A percentile compares a stretch with the other conserved stretches of the same genome.
These are phyloP conservation scores for Autographa pulchrina DNA, from an alignment of 2,888 invertebrate genomes.

Conservation along the genomic window DNA sequence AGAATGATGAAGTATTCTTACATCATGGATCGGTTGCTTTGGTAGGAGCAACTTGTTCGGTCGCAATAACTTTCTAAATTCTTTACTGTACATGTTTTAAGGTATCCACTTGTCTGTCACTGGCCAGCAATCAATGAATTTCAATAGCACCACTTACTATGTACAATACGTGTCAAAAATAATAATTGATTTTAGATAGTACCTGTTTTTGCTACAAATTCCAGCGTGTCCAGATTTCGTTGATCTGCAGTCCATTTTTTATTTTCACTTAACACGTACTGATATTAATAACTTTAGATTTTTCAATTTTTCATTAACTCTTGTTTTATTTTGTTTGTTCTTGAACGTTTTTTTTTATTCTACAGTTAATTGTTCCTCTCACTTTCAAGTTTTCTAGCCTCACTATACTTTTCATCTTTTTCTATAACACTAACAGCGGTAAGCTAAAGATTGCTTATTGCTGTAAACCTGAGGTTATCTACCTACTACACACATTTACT, in stretches of 20 bases:
- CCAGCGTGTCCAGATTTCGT: constrained; percentile 14
- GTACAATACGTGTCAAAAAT: constrained; percentile 8
- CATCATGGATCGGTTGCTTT: constrained; percentile 69
- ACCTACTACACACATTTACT: background rate
- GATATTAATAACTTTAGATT: background rate
- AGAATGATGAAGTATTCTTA: constrained; percentile 55
- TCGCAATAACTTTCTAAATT: constrained; percentile 32
- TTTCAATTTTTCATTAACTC: background rate
- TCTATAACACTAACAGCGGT: no score
- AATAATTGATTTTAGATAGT: constrained; percentile 29
- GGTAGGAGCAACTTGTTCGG: constrained; percentile 62
- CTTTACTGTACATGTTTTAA: constrained; percentile 23
- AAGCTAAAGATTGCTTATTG: no score
- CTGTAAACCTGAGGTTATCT: background rate
- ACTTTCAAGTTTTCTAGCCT: no score
- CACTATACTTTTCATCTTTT: no score
- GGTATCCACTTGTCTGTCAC: constrained; percentile 16
- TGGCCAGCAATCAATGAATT: constrained; percentile 11
- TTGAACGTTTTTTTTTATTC: no score
- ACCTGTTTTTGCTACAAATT: constrained; percentile 27
- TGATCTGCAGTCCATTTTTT: constrained; percentile 14
- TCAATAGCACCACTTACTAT: constrained; percentile 19
- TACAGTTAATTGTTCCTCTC: no score
- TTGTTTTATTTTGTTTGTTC: no score
- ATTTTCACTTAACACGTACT: background rate